Conservation (phyloP, 2,797 vertebrate species). For the Leptatherina wallacei region DNA sequence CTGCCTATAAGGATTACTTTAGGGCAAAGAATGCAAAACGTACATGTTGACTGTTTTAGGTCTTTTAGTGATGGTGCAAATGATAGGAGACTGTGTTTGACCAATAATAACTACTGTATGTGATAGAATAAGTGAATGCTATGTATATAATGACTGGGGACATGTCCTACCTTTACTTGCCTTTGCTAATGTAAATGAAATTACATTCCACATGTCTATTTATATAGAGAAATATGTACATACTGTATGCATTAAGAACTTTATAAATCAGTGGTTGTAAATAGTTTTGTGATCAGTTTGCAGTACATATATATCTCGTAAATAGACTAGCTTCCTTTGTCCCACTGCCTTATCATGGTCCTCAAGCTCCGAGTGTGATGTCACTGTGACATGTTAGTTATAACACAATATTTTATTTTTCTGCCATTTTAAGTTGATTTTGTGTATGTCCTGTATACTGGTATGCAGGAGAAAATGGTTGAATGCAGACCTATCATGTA, state of each 20-base stretch:
- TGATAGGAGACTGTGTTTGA: neutral
- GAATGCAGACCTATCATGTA: conserved; percentile 9
- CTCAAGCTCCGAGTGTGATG: conserved; percentile 4
- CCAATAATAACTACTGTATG: conserved; percentile 21
- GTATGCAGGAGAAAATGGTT: neutral
- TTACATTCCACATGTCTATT: conserved; percentile 81
- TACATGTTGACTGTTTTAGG: neutral
- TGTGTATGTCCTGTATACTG: conserved; percentile 1
- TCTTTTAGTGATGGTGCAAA: conserved; percentile 32
- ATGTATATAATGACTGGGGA: conserved; percentile 50
- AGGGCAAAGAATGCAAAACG: neutral
- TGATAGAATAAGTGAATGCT: conserved; percentile 40
- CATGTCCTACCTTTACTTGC: conserved; percentile 73
- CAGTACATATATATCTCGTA: conserved; percentile 61
- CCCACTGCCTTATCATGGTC: neutral
- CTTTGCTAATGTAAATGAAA: conserved; percentile 80
- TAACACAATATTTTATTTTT: neutral
- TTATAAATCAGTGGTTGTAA: conserved; percentile 80
- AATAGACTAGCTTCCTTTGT: conserved; percentile 19
- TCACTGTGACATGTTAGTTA: neutral
- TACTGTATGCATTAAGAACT: conserved; percentile 72
- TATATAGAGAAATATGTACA: conserved; percentile 66
- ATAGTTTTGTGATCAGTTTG: conserved; percentile 64
- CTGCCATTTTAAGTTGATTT: conserved; percentile 4
- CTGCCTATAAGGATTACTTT: neutral